Base-by-base conservation (phyloP, 2,888 invertebrate species). In the Phania funesta region DNA sequence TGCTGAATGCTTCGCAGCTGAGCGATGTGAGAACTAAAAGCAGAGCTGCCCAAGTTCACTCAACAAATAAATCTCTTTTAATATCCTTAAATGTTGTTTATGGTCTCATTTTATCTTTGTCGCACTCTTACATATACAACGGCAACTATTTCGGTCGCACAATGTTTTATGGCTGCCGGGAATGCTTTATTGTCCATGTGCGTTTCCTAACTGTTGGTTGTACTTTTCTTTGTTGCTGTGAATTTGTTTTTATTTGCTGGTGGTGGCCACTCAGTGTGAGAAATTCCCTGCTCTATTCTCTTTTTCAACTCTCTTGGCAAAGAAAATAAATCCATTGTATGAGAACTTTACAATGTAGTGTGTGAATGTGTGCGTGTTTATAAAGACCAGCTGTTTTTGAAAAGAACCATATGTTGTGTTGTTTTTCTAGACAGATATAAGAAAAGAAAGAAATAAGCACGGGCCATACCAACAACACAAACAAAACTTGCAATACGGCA, bases 101-200 rank as follows among this genome's bases (percentile, higher is more conserved):
- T 83, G 84, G 68, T 83, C 84, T 67, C 41, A 11, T 62, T 74
- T 46, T 46, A 9, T 84, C 84, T 82, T 85, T 62, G 58, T 84
- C 84, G 58, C 16, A 18, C 84, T 8, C 65, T 29, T 29, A 20
- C 0, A 6, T 3, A 4, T 9, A 16, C 18, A 38, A 38, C 50
- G 50, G 54, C 67, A 50, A 29, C 75, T 68, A 16, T 86, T 86
- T 87, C 86, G 70, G 84, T 90, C 85, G 56, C 85, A 86, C 88
- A 86, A 89, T 91, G 88, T 86, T 91, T 91, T 91, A 91, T 91
- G 89, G 88, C 89, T 87, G 88, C 87, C 87, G 85, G 86, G 87
- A 88, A 91, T 90, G 89, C 87, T 91, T 91, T 91, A 91, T 91
- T 88, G 86, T 89, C 82, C 78, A 85, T 83, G 80, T 80, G 84